phyloP scores from a whole-genome alignment of 2,888 invertebrate genomes.

The Belgica antarctica region DNA sequence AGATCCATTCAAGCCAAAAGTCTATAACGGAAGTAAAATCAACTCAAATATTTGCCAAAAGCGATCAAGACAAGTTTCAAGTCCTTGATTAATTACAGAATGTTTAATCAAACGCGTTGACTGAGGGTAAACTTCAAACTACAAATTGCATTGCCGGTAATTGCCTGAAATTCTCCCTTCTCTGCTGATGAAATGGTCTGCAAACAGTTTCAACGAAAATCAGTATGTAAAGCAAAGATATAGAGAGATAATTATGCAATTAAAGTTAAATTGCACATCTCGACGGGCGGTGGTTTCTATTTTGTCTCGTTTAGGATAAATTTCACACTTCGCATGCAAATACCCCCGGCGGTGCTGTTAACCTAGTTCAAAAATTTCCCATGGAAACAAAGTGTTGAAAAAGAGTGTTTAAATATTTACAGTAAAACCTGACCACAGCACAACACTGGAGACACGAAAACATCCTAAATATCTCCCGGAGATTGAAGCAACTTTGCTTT shows the following conservation, averaged over 20 bases:
- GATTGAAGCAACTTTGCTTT: background rate
- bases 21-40: no score
- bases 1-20: no score
- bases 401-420: constrained; percentile 34
- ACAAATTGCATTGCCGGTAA: no score
- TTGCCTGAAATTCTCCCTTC: no score
- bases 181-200: no score
- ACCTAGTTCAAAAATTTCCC: constrained; percentile 29
- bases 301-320: no score
- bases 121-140: no score
- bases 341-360: constrained; percentile 15
- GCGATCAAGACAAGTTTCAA: no score
- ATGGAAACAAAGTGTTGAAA: constrained; percentile 1
- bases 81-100: no score
- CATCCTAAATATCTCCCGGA: background rate
- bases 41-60: no score
- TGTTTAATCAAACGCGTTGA: no score
- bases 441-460: background rate
- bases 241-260: constrained; percentile 27
- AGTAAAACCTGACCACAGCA: constrained; percentile 22
- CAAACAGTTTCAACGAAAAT: constrained; percentile 21
- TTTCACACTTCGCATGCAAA: constrained; percentile 5
- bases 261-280: background rate
- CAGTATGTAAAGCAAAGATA: constrained; percentile 7
- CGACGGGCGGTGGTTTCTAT: background rate